Percentiles rank a stretch among this genome's conserved stretches.
These are phyloP conservation scores for Ernsta delagoae DNA, from an alignment of 2,888 invertebrate genomes.

Conservation along the genomic window DNA sequence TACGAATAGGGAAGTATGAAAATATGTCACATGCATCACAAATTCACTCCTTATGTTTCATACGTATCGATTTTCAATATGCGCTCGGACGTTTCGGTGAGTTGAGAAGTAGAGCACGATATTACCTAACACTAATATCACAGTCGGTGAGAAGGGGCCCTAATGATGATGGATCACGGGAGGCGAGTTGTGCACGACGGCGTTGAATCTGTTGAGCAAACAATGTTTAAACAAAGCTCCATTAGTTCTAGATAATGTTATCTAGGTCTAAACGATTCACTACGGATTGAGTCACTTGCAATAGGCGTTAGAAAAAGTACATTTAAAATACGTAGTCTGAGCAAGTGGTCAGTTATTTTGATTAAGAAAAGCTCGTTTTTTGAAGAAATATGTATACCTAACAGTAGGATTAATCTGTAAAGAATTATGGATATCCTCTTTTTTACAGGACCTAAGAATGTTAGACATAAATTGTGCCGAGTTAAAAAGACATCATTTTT, in stretches of 20 bases:
- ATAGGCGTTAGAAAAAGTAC: no score
- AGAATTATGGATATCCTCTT: no score
- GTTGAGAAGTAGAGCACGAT: constrained; percentile 35
- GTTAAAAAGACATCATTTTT: no score
- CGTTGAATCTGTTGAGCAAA: constrained; percentile 77
- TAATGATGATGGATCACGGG: constrained; percentile 81
- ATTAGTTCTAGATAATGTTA: constrained; percentile 16
- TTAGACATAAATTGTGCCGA: no score
- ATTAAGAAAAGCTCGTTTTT: no score
- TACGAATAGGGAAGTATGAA: constrained; percentile 31
- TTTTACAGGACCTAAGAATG: no score
- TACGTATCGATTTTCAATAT: constrained; percentile 35
- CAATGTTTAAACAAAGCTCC: constrained; percentile 39
- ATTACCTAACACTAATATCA: constrained; percentile 70
- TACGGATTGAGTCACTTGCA: constrained; percentile 4
- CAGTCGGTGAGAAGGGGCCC: constrained; percentile 59
- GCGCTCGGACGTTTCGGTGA: constrained; percentile 35
- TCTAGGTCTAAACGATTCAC: constrained; percentile 11
- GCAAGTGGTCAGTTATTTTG: no score
- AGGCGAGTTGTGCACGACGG: constrained; percentile 79
- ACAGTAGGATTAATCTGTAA: no score
- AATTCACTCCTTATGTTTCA: constrained; percentile 33
- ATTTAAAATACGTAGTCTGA: no score
- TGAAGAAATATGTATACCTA: no score
- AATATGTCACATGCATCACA: constrained; percentile 37